Conservation (phyloP, 2,113 vertebrate genomes). For the Marmota flaviventris region DNA sequence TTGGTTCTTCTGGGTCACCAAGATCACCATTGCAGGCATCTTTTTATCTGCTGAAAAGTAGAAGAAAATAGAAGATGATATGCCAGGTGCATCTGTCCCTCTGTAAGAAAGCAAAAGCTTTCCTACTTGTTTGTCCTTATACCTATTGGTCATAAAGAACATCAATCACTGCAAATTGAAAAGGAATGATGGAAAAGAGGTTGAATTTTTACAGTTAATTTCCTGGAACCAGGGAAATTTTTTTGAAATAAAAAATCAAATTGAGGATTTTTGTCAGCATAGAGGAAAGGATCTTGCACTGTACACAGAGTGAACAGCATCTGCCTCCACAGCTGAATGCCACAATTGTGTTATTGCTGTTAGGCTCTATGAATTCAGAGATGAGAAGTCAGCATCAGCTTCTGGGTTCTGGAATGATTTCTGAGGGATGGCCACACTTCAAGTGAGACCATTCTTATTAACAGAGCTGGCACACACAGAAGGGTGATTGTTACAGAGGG, state of each 20-base stretch:
- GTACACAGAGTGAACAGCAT: background rate
- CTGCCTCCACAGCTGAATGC: background rate
- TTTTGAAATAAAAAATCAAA: background rate
- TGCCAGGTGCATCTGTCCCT: background rate
- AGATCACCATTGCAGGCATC: background rate
- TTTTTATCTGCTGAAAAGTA: background rate
- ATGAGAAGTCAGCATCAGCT: background rate
- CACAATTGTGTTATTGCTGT: background rate
- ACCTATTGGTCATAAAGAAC: too few relatives aligned
- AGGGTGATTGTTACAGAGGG: background rate
- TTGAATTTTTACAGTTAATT: background rate
- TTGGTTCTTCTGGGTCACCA: background rate
- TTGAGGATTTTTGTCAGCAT: background rate
- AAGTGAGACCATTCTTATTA: background rate
- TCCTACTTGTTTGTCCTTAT: background rate
- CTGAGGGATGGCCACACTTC: background rate
- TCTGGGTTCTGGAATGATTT: background rate
- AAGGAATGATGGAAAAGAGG: background rate
- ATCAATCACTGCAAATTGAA: background rate
- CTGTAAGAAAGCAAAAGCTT: background rate
- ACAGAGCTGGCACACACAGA: rapidly evolving
- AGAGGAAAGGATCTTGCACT: background rate
- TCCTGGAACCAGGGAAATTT: background rate
- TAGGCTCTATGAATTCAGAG: background rate
- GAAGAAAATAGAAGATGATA: background rate